These are phyloP conservation scores for Penaeus chinensis DNA, from an alignment of 1,140 invertebrate genomes.

Conservation along the genomic window DNA sequence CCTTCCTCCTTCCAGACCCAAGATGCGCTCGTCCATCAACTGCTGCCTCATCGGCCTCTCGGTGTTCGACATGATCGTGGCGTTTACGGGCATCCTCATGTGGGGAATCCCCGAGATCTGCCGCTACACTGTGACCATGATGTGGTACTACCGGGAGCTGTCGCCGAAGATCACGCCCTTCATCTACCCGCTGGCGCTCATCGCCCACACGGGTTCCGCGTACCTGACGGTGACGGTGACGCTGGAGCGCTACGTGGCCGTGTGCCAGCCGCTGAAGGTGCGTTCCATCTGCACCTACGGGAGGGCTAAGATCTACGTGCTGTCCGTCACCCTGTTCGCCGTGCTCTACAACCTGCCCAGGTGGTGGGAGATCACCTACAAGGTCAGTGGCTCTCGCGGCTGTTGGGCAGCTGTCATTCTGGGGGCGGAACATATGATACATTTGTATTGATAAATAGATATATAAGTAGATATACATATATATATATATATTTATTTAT, in stretches of 20 bases:
- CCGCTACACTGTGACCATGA: slow-evolving; percentile 80
- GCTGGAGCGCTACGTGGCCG: slow-evolving; percentile 94
- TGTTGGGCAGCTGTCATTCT: no score
- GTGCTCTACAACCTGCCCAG: slow-evolving; percentile 69
- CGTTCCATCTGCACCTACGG: slow-evolving; percentile 91
- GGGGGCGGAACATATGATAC: neutral
- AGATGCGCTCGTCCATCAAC: slow-evolving; percentile 95
- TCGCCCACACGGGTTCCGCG: slow-evolving; percentile 85
- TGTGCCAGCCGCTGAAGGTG: slow-evolving; percentile 91
- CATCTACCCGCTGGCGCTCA: slow-evolving; percentile 87
- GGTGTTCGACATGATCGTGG: slow-evolving; percentile 88
- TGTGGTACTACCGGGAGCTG: slow-evolving; percentile 79
- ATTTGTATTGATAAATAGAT: neutral
- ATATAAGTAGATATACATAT: neutral
- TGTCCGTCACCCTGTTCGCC: slow-evolving; percentile 84
- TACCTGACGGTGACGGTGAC: slow-evolving; percentile 96
- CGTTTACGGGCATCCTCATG: slow-evolving; percentile 86
- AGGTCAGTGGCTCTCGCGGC: no score
- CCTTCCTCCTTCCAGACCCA: slow-evolving; percentile 73
- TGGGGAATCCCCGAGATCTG: slow-evolving; percentile 88
- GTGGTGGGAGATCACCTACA: no score
- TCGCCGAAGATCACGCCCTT: slow-evolving; percentile 84
- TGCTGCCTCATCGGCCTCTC: slow-evolving; percentile 91
- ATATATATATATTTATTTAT: neutral
- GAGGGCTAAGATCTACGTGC: slow-evolving; percentile 85